Evolutionary conservation across 2,888 invertebrate genomes (phyloP), one percentile per base, ranked within the genome.

Genomic region (Ormia ochracea): DNA sequence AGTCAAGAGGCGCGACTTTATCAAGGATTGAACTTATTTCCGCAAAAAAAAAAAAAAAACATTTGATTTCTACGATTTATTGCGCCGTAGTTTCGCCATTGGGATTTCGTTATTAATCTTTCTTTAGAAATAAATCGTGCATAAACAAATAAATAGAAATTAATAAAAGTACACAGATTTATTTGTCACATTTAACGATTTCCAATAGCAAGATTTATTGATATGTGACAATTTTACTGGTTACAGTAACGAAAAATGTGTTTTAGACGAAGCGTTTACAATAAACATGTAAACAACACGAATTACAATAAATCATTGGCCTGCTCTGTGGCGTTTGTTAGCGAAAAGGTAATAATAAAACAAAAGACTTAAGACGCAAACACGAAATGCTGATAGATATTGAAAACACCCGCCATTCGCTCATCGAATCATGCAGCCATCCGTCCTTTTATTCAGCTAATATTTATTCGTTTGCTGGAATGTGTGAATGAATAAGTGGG

Each of bases 211-310:
- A 66, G 41, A 66, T 66, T 66, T 74, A 74, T 66, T 74, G 58
- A 74, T 74, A 66, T 74, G 58, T 66, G 66, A 74, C 58, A 74
- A 66, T 66, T 66, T 50, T 66, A 58, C 28, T 74, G 66, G 48
- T 66, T 74, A 66, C 58, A 74, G 66, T 74, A 59, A 74, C 58
- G 45, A 74, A 65, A 65, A 58, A 65, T 48, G 65, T 48, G 65
- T 65, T 56, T 74, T 38, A 74, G 56, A 65, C 73, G 65, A 54
- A 50, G 36, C 65, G 66, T 66, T 74, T 58, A 50, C 58, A 66
- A 74, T 74, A 66, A 74, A n/a, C n/a, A n/a, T n/a, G n/a, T n/a
- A n/a, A n/a, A 74, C 58, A 66, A 41, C 74, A 74, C 74, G 74
- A 74, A 41, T 50, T 66, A 58, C 74, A 56, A 74, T 74, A 74